Base-by-base conservation (phyloP, 2,797 vertebrate species). In the Sphenodon punctatus region DNA sequence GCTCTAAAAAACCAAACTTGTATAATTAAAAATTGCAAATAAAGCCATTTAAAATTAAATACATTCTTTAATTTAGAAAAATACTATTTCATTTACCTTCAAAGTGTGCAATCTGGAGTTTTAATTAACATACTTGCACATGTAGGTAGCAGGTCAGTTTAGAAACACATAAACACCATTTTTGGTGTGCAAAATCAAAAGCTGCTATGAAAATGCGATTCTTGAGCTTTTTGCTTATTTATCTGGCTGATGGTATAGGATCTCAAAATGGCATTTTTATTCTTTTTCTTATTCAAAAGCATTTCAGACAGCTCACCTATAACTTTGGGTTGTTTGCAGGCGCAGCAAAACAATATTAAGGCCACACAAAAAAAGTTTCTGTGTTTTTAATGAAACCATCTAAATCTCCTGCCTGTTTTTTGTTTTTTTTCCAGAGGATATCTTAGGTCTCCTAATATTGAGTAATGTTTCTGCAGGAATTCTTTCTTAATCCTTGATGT, bases 401-500 rank as follows among this genome's bases (percentile, higher is more conserved):
- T 2, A 4, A 84, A 59, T 2, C 2, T 65, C 25, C 32, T 1
- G 23, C 13, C 41, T 80, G 27, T n/a, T 58, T 43, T 56, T 81
- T 16, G 38, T 43, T 43, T 19, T 14, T 68, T 79, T 17, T 30
- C 38, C 13, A 19, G 39, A 78, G 74, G 51, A 17, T 74, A 43
- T 74, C 72, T 90, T 93, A 48, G 82, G 67, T 67, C 70, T 75
- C 67, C 90, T 88, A 90, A 90, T 90, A 94, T 46, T 91, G 88
- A 93, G 81, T 88, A 89, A 85, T 74, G 77, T 69, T 92, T 77
- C 84, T 91, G 23, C 55, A 88, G 77, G 58, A 92, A 89, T 91
- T 89, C 74, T 93, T 86, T 92, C 78, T 85, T 94, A 94, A 93
- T 93, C 89, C 85, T 75, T 67, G 84, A 91, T 91, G 59, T 94